Conservation (phyloP, 2,888 invertebrate species). For the Meteorus colon region DNA sequence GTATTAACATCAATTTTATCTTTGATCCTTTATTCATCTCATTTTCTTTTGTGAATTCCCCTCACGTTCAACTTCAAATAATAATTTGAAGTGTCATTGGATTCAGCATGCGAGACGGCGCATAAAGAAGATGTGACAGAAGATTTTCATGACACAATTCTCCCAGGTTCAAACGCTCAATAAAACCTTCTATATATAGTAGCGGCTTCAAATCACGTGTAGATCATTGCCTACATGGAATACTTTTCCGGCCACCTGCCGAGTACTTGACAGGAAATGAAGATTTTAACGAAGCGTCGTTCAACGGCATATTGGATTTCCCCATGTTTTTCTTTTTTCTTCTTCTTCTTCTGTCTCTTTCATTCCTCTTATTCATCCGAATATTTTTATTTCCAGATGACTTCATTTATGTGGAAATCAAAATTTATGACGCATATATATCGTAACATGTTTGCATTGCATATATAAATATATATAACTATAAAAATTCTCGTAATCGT, state of each 20-base stretch:
- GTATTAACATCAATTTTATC: not conserved
- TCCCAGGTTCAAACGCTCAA: not conserved
- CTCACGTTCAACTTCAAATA: not conserved
- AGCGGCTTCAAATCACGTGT: not conserved
- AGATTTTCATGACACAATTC: not conserved
- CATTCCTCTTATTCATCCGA: not conserved
- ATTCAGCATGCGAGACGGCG: not conserved
- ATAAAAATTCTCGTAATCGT: not conserved
- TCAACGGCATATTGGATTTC: not conserved
- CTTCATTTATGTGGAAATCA: not conserved
- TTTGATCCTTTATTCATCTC: not conserved
- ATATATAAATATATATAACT: not conserved
- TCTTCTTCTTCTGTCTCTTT: not conserved
- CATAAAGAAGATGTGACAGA: conserved; percentile 12
- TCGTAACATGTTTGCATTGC: not conserved
- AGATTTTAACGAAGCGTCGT: conserved; percentile 2
- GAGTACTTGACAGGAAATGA: conserved; percentile 5
- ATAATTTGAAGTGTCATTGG: not conserved
- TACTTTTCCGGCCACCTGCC: not conserved
- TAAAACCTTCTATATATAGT: not conserved
- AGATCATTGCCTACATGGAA: not conserved
- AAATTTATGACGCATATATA: not conserved
- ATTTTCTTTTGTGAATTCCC: not conserved
- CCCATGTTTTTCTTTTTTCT: not conserved
- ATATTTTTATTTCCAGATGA: conserved; percentile 2